phyloP scores from a whole-genome alignment of 2,113 vertebrate genomes.

The Phrynocephalus versicolor region DNA sequence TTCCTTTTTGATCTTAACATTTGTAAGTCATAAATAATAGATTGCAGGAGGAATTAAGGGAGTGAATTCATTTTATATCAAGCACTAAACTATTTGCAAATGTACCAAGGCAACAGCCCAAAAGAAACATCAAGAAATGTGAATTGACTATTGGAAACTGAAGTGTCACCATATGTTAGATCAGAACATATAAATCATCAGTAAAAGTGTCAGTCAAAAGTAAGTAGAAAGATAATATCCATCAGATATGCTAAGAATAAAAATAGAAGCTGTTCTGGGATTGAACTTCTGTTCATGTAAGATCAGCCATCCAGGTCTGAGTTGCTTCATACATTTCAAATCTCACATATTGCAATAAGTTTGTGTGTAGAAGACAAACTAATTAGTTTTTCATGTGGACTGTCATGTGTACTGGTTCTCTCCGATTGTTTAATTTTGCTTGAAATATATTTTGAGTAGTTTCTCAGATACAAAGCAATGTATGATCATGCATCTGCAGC shows the following conservation, averaged over 20 bases:
- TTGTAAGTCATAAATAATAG: constrained; percentile 80
- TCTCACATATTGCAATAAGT: background rate
- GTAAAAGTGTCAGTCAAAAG: no score
- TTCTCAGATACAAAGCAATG: no score
- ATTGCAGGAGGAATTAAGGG: constrained; percentile 73
- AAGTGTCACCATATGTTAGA: constrained; percentile 57
- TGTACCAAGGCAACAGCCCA: constrained; percentile 69
- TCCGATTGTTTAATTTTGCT: background rate
- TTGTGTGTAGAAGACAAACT: background rate
- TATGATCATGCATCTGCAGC: no score
- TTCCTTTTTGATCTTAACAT: constrained; percentile 73
- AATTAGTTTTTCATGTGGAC: background rate
- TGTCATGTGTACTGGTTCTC: background rate
- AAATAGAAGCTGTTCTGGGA: constrained; percentile 35
- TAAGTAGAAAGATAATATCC: constrained; percentile 28
- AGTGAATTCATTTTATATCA: constrained; percentile 70
- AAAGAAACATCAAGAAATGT: constrained; percentile 70
- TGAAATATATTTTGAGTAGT: no score
- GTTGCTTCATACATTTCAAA: background rate
- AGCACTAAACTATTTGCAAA: constrained; percentile 75
- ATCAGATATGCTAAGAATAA: constrained; percentile 46
- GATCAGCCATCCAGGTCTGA: constrained; percentile 27
- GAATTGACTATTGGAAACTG: constrained; percentile 58
- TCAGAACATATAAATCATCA: constrained; percentile 48
- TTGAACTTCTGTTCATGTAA: constrained; percentile 40